Conservation (phyloP, 2,797 vertebrate genomes). For the Paratrypauchen microcephalus region DNA sequence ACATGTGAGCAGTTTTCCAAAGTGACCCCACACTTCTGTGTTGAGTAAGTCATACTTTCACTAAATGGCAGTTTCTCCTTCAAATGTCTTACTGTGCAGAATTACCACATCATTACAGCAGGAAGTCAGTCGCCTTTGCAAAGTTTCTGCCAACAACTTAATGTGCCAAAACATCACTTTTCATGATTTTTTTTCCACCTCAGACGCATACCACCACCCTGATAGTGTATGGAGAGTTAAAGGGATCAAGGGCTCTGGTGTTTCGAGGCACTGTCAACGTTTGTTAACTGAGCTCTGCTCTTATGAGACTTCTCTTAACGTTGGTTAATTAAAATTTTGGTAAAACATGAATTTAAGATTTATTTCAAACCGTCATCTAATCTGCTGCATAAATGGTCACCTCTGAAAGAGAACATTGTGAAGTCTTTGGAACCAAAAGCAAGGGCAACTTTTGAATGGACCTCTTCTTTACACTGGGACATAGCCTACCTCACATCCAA, state of each 20-base stretch:
- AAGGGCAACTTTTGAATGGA: conserved; percentile 62
- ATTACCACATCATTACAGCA: conserved; percentile 8
- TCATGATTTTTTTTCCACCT: not conserved
- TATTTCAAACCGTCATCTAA: not conserved
- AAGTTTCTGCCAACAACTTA: not conserved
- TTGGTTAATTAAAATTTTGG: not conserved
- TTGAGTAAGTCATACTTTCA: conserved; percentile 37
- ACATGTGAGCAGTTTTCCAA: conserved; percentile 20
- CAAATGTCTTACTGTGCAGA: conserved; percentile 18
- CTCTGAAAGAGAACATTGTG: conserved; percentile 33
- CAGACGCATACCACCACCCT: not conserved
- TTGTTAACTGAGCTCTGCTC: not conserved
- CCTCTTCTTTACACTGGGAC: conserved; percentile 55
- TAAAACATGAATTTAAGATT: not conserved
- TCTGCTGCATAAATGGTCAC: not conserved
- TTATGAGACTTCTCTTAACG: not conserved
- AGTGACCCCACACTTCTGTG: conserved; percentile 11
- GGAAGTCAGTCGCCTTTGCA: conserved; percentile 16
- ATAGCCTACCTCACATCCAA: conserved; percentile 51
- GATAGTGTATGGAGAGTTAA: not conserved
- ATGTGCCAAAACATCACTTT: conserved; percentile 1
- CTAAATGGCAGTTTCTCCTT: conserved; percentile 22
- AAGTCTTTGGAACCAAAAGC: conserved; percentile 47
- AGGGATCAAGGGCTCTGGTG: not conserved
- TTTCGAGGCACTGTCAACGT: not conserved